Percentiles rank a stretch among this genome's conserved stretches.
These are phyloP conservation scores for Azorinus chamasolen DNA, from an alignment of 2,888 invertebrate species.

Conservation along the genomic window DNA sequence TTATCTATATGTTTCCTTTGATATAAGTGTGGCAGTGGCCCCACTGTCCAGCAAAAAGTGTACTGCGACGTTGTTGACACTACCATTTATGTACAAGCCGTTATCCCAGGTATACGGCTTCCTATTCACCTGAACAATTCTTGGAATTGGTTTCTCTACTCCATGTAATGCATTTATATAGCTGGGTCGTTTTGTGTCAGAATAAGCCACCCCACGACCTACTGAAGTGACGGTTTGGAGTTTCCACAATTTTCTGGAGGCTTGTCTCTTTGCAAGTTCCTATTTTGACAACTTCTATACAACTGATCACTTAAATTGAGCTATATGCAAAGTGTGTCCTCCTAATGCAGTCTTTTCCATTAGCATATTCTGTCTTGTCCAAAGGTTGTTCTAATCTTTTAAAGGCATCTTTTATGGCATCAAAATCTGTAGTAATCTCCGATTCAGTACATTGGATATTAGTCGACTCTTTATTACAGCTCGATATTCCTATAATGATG, in stretches of 20 bases:
- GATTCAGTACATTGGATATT: not conserved
- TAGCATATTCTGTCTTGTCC: not conserved
- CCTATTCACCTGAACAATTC: conserved; percentile 10
- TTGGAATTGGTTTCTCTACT: not conserved
- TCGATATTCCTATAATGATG: not conserved
- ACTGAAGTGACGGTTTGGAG: conserved; percentile 24
- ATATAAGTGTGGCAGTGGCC: conserved; percentile 35
- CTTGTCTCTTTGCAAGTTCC: not conserved
- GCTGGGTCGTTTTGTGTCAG: too few species aligned
- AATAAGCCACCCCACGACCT: conserved; percentile 36
- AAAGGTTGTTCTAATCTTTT: not conserved
- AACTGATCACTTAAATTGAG: not conserved
- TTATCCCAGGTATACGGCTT: conserved; percentile 10
- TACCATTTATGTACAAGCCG: too few species aligned
- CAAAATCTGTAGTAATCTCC: not conserved
- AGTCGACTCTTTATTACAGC: not conserved
- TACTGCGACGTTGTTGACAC: not conserved
- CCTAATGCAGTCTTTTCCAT: not conserved
- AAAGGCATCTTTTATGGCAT: not conserved
- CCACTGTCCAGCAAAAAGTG: conserved; percentile 35
- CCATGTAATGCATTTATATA: not conserved
- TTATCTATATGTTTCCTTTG: conserved; percentile 19
- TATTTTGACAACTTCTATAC: not conserved
- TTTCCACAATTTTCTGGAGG: not conserved
- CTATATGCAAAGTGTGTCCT: conserved; percentile 4